These are phyloP conservation scores for Asobara japonica DNA, from an alignment of 1,140 invertebrate genomes.

Conservation along the genomic window DNA sequence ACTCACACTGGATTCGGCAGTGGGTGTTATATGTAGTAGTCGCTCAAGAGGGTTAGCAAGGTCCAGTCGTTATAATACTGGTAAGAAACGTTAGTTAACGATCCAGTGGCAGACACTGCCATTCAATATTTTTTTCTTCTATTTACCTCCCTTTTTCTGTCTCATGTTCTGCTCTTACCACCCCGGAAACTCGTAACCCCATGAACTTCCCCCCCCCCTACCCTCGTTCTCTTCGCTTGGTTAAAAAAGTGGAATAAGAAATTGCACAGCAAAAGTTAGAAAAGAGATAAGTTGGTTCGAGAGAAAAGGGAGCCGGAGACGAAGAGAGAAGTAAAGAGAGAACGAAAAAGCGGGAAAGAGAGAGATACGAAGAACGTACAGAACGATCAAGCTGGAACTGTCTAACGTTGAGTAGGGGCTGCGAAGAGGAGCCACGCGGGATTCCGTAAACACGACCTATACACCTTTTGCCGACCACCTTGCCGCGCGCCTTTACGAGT, in stretches of 20 bases:
- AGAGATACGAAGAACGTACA: background rate
- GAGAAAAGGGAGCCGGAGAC: background rate
- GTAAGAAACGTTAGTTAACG: conserved; percentile 13
- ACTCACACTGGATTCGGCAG: background rate
- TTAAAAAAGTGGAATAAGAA: background rate
- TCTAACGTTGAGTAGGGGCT: conserved; percentile 1
- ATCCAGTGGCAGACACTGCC: conserved; percentile 12
- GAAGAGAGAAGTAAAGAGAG: background rate
- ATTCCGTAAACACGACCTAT: conserved; percentile 37
- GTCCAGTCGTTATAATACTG: conserved; percentile 2
- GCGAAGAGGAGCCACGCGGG: conserved; percentile 19
- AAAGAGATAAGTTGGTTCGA: background rate
- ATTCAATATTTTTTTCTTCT: conserved; percentile 13
- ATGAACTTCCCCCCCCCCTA: background rate
- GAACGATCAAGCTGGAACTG: conserved; percentile 10
- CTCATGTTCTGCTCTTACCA: background rate
- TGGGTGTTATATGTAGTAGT: conserved; percentile 6
- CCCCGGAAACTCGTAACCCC: conserved; percentile 12
- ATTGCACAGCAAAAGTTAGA: background rate
- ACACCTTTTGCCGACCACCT: conserved; percentile 18
- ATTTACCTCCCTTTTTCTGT: background rate
- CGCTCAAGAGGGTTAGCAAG: background rate
- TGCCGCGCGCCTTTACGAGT: conserved; percentile 22
- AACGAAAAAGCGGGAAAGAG: background rate
- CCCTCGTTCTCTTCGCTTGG: background rate